phyloP scores from a whole-genome alignment of 1,140 invertebrate species.

The Parasteatoda tepidariorum region DNA sequence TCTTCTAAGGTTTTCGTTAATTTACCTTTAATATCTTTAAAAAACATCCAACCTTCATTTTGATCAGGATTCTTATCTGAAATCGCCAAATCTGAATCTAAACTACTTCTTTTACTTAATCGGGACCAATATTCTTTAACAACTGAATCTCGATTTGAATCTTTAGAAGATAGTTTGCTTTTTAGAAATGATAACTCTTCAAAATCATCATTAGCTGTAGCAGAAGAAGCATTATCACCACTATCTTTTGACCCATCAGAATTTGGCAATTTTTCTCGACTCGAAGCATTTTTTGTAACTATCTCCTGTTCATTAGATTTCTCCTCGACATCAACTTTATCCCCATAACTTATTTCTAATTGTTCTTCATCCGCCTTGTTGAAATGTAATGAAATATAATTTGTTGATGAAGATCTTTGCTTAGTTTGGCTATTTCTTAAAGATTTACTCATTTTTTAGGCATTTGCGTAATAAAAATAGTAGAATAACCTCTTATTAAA shows the following conservation, averaged over 20 bases:
- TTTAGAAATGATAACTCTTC: background rate
- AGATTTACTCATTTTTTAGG: constrained; percentile 43
- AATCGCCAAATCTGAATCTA: constrained; percentile 24
- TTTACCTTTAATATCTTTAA: constrained; percentile 54
- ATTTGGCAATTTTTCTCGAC: background rate
- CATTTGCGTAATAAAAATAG: too few relatives aligned
- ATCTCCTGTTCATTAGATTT: background rate
- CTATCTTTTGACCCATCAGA: background rate
- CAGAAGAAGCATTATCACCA: constrained; percentile 1
- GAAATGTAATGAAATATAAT: constrained; percentile 44
- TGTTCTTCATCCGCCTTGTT: constrained; percentile 56
- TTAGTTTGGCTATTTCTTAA: constrained; percentile 26
- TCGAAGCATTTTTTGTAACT: background rate
- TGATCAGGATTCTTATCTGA: constrained; percentile 13
- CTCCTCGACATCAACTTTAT: background rate
- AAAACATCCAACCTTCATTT: constrained; percentile 49
- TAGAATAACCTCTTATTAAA: too few relatives aligned
- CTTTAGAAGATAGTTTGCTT: background rate
- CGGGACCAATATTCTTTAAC: constrained; percentile 49
- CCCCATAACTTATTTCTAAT: constrained; percentile 42
- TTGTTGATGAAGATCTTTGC: constrained; percentile 20
- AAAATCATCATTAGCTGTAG: background rate
- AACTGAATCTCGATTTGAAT: constrained; percentile 33
- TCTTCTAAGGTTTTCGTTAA: constrained; percentile 46
- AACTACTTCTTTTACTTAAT: constrained; percentile 21